Evolutionary conservation across 1,140 invertebrate species (phyloP).

Genomic region (Triops cancriformis): DNA sequence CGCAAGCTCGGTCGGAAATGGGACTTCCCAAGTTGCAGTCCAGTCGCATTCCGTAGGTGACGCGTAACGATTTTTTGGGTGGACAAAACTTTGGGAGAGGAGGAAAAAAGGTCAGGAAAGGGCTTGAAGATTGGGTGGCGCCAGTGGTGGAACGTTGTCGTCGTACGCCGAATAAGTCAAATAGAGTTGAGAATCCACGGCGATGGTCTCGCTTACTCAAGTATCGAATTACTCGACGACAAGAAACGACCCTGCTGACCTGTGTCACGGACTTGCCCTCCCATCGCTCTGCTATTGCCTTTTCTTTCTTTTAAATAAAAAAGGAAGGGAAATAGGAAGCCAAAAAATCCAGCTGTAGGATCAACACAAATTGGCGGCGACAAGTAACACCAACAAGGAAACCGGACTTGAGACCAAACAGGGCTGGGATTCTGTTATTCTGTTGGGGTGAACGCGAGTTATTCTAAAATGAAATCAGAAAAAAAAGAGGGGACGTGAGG

Average conservation of each 20-base stretch:
- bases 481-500: not conserved
- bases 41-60: not conserved
- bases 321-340: not conserved
- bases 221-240: slow-evolving; percentile 5
- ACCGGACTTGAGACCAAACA: not conserved
- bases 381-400: slow-evolving; percentile 4
- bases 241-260: slow-evolving; percentile 8
- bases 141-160: not conserved
- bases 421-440: slow-evolving; percentile 4
- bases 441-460: not conserved
- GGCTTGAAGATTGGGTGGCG: not conserved
- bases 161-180: not conserved
- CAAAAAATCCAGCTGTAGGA: slow-evolving; percentile 9
- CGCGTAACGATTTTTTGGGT: not conserved
- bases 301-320: not conserved
- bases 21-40: not conserved
- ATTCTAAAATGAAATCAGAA: not conserved
- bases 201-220: not conserved
- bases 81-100: not conserved
- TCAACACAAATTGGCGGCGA: slow-evolving; percentile 10
- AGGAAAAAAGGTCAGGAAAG: not conserved
- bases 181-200: not conserved
- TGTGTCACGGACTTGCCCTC: slow-evolving; percentile 8
- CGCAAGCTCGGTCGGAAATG: not conserved
- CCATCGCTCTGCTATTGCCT: not conserved